Base-by-base conservation (phyloP, 2,888 invertebrate species). In the Biston betularia region DNA sequence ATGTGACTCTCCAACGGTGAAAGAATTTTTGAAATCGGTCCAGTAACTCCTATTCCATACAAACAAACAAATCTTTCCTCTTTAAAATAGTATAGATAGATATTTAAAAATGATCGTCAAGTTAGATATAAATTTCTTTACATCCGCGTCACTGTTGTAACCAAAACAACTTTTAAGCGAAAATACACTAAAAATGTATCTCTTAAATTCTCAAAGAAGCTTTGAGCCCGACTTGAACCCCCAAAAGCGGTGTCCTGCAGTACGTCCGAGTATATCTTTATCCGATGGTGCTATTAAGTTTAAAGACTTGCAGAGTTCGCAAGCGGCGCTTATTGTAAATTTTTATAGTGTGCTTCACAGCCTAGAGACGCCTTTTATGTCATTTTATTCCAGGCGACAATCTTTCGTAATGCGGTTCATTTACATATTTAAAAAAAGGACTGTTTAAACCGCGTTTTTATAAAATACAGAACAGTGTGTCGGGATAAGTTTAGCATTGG, bases 201-300 rank as follows among this genome's bases (percentile, higher is more conserved):
- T 38, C 38, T 8, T 38, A 6, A 38, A 38, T 38, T n/a, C n/a
- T n/a, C n/a, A n/a, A 38, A 38, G 6, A 10, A 44, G 1, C 1
- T 10, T 44, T 44, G 2, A 6, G 34, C 34, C 3, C 11, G 12
- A 34, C 33, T 33, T 1, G 2, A 33, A 6, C 50, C 49, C 49
- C 35, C 15, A 24, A 49, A 58, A 24, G 35, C 38, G 38, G 0
- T 4, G 1, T 4, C 49, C 58, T 58, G 35, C 0, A 24, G 5
- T 49, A 49, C 58, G 49, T 42, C 49, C 49, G 3, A 2, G 38
- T 40, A 12, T 14, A 58, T 38, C 34, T 48, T 58, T 48, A 58
- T 58, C 57, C 38, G 74, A 70, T 79, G 70, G 65, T 69, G 71
- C 65, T 73, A 75, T 79, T 73, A 76, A 73, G 73, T 78, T 81